These are phyloP conservation scores for Dolomedes plantarius DNA, from an alignment of 2,888 invertebrate genomes.

Conservation along the genomic window DNA sequence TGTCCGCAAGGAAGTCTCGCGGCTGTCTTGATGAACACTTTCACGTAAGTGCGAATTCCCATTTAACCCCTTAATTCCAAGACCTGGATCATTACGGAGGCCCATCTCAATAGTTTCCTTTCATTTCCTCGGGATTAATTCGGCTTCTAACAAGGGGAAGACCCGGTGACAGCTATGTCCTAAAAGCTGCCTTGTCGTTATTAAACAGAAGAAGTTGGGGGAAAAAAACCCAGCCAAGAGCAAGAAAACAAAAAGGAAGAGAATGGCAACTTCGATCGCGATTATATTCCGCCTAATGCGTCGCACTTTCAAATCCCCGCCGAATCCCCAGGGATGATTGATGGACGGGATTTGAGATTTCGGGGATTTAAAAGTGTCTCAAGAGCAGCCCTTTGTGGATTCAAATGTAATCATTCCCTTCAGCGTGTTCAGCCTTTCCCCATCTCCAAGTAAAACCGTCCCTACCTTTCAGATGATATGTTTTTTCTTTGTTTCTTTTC, in stretches of 20 bases:
- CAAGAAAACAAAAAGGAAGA: constrained; percentile 51
- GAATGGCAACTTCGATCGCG: constrained; percentile 67
- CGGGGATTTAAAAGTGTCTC: constrained; percentile 71
- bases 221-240: neutral
- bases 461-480: constrained; percentile 61
- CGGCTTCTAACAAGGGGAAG: constrained; percentile 22
- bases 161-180: constrained; percentile 57
- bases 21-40: neutral
- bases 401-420: constrained; percentile 72
- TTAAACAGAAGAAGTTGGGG: constrained; percentile 27
- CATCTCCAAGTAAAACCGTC: constrained; percentile 37
- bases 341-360: constrained; percentile 69
- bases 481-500: constrained; percentile 42
- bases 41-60: constrained; percentile 20
- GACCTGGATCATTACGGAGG: constrained; percentile 41
- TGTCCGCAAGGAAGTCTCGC: no score
- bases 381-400: constrained; percentile 71
- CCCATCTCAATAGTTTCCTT: constrained; percentile 26
- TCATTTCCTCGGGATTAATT: constrained; percentile 55
- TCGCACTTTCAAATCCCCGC: constrained; percentile 63
- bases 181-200: constrained; percentile 50
- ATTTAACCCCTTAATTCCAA: constrained; percentile 45
- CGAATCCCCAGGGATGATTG: constrained; percentile 65
- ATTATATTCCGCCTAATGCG: constrained; percentile 70
- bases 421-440: constrained; percentile 65